Evolutionary conservation across 2,113 vertebrate species (phyloP).

Genomic region (Pedionomus torquatus): DNA sequence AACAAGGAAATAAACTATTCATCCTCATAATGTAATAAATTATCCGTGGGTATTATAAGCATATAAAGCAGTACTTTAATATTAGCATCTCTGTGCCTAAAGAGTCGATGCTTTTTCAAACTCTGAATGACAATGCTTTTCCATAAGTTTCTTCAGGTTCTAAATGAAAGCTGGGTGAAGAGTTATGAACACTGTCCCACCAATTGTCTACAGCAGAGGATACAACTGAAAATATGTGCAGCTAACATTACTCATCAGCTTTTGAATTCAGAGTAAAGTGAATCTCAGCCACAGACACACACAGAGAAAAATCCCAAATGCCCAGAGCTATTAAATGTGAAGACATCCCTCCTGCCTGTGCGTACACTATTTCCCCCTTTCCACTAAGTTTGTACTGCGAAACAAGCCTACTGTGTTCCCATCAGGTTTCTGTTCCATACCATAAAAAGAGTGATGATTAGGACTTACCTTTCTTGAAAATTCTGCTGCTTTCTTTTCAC

Average conservation of each 20-base stretch:
- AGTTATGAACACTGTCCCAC: background rate
- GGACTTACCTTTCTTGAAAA: conserved; percentile 94
- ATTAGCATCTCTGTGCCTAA: background rate
- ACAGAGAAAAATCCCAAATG: background rate
- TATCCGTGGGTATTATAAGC: background rate
- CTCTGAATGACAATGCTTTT: background rate
- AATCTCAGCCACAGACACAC: background rate
- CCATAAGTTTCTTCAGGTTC: background rate
- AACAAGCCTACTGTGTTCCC: background rate
- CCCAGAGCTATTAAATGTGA: background rate
- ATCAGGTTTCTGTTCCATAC: background rate
- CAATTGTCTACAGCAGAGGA: background rate
- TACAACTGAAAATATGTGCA: background rate
- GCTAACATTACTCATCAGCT: background rate
- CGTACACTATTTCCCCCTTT: background rate
- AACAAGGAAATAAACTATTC: background rate
- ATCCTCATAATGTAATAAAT: background rate
- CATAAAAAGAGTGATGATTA: background rate
- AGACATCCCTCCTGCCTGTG: background rate
- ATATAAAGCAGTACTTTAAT: background rate
- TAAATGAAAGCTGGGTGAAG: background rate
- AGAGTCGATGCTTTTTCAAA: background rate
- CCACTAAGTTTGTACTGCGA: background rate
- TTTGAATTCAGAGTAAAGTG: background rate
- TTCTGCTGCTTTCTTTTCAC: conserved; percentile 91